phyloP scores from a whole-genome alignment of 35 echinoderm and acorn worm species.

The Anneissia japonica region DNA sequence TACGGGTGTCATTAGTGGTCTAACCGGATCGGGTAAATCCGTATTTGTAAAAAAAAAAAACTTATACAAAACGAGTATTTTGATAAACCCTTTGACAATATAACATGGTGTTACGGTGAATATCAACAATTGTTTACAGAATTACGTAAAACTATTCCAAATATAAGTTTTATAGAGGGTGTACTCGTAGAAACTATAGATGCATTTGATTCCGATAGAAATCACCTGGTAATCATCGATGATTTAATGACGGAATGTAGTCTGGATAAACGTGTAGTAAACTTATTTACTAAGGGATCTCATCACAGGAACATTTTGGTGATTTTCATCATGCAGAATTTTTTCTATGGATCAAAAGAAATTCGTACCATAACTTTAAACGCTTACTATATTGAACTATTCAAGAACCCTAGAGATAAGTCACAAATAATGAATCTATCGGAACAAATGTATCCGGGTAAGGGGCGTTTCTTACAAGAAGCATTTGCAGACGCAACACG shows the following conservation, averaged over 20 bases:
- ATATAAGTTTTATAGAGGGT: not conserved
- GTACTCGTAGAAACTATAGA: not conserved
- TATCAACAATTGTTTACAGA: not conserved
- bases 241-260: too few relatives aligned
- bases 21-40: not conserved
- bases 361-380: constrained; percentile 54
- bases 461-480: constrained; percentile 37
- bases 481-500: constrained; percentile 37
- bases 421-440: constrained; percentile 46
- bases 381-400: constrained; percentile 33
- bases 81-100: not conserved
- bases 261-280: too few relatives aligned
- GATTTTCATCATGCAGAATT: not conserved
- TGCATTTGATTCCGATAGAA: not conserved
- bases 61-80: not conserved
- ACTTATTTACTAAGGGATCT: not conserved
- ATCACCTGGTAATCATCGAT: not conserved
- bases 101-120: not conserved
- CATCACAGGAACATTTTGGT: not conserved
- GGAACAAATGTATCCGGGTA: constrained; percentile 51
- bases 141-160: not conserved
- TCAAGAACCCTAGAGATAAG: constrained; percentile 55
- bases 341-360: not conserved
- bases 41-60: not conserved
- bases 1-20: not conserved